A percentile compares a stretch with the other conserved stretches of the same genome.
phyloP scores from a whole-genome alignment of 2,113 vertebrate species.

The Mionectes macconnelli region DNA sequence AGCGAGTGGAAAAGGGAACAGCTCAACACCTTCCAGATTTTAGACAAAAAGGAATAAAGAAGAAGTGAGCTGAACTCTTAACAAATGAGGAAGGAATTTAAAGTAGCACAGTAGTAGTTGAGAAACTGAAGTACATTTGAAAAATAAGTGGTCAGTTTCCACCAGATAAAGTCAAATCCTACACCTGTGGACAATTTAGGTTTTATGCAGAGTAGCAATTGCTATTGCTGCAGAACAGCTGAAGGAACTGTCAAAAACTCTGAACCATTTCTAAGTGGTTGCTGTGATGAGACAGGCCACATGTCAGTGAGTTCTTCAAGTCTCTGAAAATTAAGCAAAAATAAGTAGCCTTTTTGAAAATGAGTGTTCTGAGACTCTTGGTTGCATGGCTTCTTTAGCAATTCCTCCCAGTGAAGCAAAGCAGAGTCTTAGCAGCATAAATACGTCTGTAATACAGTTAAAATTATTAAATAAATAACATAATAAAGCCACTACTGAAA shows the following conservation, averaged over 20 bases:
- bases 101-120: not conserved
- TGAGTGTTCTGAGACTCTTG: accelerated
- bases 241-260: not conserved
- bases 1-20: not conserved
- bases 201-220: not conserved
- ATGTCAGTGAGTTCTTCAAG: not conserved
- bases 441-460: not conserved
- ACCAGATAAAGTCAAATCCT: not conserved
- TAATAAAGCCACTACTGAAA: not conserved
- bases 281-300: not conserved
- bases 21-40: not conserved
- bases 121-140: not conserved
- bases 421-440: not conserved
- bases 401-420: not conserved
- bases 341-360: not conserved
- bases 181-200: not conserved
- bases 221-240: not conserved
- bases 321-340: not conserved
- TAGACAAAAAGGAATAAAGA: not conserved
- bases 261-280: not conserved
- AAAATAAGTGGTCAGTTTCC: not conserved
- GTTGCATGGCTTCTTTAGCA: not conserved
- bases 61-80: not conserved
- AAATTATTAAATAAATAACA: not conserved
- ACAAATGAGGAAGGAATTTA: not conserved